phyloP scores from a whole-genome alignment of 2,113 vertebrate genomes.

The Hiodon alosoides region DNA sequence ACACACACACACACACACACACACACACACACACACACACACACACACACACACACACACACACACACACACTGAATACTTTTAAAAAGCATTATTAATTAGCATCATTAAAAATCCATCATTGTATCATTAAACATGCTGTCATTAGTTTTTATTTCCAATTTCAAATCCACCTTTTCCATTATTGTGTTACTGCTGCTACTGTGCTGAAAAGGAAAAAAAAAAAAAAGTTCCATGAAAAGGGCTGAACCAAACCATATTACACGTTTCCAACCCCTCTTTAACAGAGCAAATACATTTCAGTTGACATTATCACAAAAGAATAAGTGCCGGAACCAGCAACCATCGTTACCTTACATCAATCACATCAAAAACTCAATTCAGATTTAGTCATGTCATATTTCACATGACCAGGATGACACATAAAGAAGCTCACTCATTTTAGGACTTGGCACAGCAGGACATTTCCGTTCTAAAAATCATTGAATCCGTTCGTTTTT shows the following conservation, averaged over 20 bases:
- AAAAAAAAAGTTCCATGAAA: conserved; percentile 18
- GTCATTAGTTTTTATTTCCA: conserved; percentile 3
- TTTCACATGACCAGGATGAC: conserved; percentile 59
- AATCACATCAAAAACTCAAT: conserved; percentile 45
- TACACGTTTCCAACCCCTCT: conserved; percentile 44
- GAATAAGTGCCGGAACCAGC: conserved; percentile 53
- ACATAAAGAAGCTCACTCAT: conserved; percentile 48
- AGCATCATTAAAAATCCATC: conserved; percentile 22
- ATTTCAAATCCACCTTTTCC: conserved; percentile 34
- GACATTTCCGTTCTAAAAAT: conserved; percentile 34
- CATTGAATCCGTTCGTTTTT: not conserved
- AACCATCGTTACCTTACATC: conserved; percentile 53
- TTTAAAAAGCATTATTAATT: conserved; percentile 14
- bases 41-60: conserved; percentile 24
- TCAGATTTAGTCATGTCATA: conserved; percentile 40
- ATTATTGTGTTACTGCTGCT: conserved; percentile 31
- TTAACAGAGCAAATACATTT: conserved; percentile 34
- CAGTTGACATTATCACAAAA: conserved; percentile 40
- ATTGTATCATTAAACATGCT: not conserved
- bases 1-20: too few species aligned
- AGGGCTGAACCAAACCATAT: not conserved
- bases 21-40: conserved; percentile 11
- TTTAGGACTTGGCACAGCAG: conserved; percentile 38
- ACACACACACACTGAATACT: not conserved
- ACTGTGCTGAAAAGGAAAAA: conserved; percentile 33